Conservation (phyloP, 1,140 invertebrate genomes). For the Pachyrhynchus sulphureomaculatus region DNA sequence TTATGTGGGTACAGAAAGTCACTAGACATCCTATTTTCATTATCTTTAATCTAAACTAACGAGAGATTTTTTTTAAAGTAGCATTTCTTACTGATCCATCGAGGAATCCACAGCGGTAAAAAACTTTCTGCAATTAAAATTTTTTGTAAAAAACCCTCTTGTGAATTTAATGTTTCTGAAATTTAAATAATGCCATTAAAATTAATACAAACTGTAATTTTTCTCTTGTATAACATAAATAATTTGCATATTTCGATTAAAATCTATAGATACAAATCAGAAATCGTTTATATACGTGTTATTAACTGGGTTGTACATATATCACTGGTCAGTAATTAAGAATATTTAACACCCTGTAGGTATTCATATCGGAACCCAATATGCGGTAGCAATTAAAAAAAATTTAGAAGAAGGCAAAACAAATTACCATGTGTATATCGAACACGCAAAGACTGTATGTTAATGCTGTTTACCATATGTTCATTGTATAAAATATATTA, state of each 20-base stretch:
- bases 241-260: conserved; percentile 5
- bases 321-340: conserved; percentile 5
- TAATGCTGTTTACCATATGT: conserved; percentile 14
- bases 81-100: too few relatives aligned
- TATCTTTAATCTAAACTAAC: too few relatives aligned
- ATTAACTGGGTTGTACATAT: background rate
- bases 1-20: too few relatives aligned
- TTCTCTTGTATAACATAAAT: background rate
- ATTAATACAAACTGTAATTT: too few relatives aligned
- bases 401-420: conserved; percentile 13
- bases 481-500: conserved; percentile 22
- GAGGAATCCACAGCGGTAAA: too few relatives aligned
- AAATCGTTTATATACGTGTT: conserved; percentile 1
- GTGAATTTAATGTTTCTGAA: too few relatives aligned
- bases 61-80: too few relatives aligned
- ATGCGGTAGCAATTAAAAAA: conserved; percentile 1
- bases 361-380: conserved; percentile 4
- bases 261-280: background rate
- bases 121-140: too few relatives aligned
- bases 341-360: conserved; percentile 8
- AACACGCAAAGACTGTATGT: conserved; percentile 11
- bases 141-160: too few relatives aligned
- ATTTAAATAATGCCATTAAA: too few relatives aligned
- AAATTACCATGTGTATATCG: conserved; percentile 3
- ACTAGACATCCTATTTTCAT: too few relatives aligned